Base-by-base conservation (phyloP, 1,140 invertebrate species). In the Platorchestia sp. region DNA sequence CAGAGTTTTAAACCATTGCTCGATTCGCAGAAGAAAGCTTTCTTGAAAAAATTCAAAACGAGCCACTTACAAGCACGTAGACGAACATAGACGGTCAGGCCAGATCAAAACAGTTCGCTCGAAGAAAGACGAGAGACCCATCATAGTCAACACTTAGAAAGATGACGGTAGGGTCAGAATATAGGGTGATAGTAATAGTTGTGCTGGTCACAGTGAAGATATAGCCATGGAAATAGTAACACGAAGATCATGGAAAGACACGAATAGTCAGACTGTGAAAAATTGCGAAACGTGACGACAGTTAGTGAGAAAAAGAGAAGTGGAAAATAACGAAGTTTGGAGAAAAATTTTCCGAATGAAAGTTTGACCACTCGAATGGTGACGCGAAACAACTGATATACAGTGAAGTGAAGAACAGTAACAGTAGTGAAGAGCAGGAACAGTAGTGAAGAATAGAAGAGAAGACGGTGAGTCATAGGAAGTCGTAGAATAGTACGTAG, bases 401-500 rank as follows among this genome's bases (percentile, higher is more conserved):
- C 59, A 75, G 59, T 22, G 59, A 75, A 75, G 59, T 75, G 59
- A 75, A 75, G 27, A 75, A 36, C 27, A 75, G 59, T 10, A 75
- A 27, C 59, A 75, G 59, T 75, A 75, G 14, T 75, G 87, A 41
- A 75, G 27, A 75, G 27, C 27, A 75, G 59, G 59, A 75, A 27
- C 59, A 75, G 59, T 75, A 75, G 14, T 75, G 87, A 41, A 27
- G 87, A 44, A 42, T 89, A 41, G 14, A 42, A 89, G 87, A 89
- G 43, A 44, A 89, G 27, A 86, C 86, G 87, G 27, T 19, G 36
- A 93, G 91, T 45, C 6, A 47, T 7, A 93, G 91, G 36, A 45
- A 93, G 91, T 45, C 6, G 91, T 14, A 93, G 91, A 45, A 93
- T 45, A 93, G 45, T 93, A 47, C 44, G 91, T 44, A 40, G 45